These are phyloP conservation scores for Pachliopta kotzebuea DNA, from an alignment of 2,888 invertebrate genomes.

Conservation along the genomic window DNA sequence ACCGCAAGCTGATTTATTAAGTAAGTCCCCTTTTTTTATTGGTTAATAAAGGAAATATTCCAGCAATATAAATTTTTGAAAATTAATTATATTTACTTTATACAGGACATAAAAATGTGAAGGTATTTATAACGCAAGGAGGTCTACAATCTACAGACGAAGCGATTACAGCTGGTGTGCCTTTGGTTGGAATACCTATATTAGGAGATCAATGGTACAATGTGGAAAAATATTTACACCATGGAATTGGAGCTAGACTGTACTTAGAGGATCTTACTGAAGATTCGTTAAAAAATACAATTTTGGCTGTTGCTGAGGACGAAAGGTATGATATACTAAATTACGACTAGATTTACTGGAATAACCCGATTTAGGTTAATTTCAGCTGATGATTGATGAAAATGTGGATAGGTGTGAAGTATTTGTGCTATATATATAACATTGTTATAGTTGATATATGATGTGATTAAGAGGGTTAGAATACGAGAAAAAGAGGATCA, in stretches of 20 bases:
- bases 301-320: constrained; percentile 32
- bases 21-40: constrained; percentile 40
- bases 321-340: constrained; percentile 27
- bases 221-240: constrained; percentile 36
- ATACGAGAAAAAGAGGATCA: too few relatives aligned
- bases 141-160: constrained; percentile 61
- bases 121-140: constrained; percentile 60
- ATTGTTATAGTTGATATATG: too few relatives aligned
- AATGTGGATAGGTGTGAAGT: too few relatives aligned
- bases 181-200: constrained; percentile 52
- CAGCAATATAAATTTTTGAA: too few relatives aligned
- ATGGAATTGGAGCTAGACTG: constrained; percentile 42
- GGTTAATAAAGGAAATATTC: neutral
- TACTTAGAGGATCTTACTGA: constrained; percentile 39
- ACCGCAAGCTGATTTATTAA: constrained; percentile 63
- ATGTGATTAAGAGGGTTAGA: too few relatives aligned
- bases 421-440: too few relatives aligned
- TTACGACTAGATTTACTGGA: neutral
- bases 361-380: neutral
- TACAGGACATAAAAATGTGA: constrained; percentile 55
- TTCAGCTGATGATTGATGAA: too few relatives aligned
- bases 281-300: constrained; percentile 34
- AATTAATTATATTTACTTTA: neutral
- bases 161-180: constrained; percentile 50
- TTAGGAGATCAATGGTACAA: constrained; percentile 54